Base-by-base conservation (phyloP, 2,888 invertebrate species). In the Acanthopleura granulata region DNA sequence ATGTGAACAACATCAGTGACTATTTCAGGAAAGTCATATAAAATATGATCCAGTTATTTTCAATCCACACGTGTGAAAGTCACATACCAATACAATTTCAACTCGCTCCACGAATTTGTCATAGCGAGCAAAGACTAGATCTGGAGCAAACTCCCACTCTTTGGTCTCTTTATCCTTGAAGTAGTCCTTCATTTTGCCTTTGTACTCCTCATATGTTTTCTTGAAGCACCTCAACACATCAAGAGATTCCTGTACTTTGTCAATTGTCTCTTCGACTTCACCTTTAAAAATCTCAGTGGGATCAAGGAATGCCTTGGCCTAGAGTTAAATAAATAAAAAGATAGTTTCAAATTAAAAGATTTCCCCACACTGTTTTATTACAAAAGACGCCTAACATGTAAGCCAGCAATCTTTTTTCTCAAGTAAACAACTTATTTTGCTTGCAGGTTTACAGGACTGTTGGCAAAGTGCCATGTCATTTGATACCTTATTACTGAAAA, bases 261-360 rank as follows among this genome's bases (percentile, higher is more conserved):
- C 95, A 89, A 95, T 94, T 0, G 96, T 96, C 92, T 98, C 98
- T 87, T 97, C 97, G 62, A 97, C 95, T 84, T 98, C 98, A 82
- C 96, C 96, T 89, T 97, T 97, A 89, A 98, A 98, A 77, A 98
- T 93, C 0, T 97, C 96, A 3, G 95, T 94, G 0, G 97, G 96
- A 87, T 97, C 97, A 82, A 98, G 92, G 90, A 95, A 98, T 85
- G 94, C 94, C 86, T 95, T 94, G 0, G 96, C 96, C 95, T 96
- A 86, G 75, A 6, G 25, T 27, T 66, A 3, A 66, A 27, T 6
- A 66, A 66, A 27, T 6, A 57, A 40, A 40, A 40, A 40, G 9
- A 40, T 40, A 40, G 9, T 40, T 40, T 9, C 40, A 40, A 40
- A 9, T 40, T 9, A 40, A 40, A 40, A 40, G 40, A 40, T 40